Conservation (phyloP, 1,140 invertebrate genomes). For the Drosophila tropicalis region DNA sequence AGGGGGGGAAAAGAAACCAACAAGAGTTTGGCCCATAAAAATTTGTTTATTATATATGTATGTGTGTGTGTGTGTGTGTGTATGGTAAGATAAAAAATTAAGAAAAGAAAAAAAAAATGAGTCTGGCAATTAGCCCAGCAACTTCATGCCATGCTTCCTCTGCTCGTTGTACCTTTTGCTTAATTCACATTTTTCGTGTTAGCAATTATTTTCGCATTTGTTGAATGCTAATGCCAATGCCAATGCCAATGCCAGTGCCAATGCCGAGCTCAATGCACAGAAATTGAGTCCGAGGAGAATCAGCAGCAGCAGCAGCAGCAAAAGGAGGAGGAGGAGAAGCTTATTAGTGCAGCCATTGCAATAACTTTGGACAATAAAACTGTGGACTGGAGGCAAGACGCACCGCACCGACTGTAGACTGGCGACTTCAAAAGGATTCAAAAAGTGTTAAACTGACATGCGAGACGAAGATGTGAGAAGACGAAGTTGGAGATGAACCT, state of each 20-base stretch:
- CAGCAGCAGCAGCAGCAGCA: background rate
- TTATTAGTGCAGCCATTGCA: conserved; percentile 77
- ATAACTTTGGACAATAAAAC: conserved; percentile 78
- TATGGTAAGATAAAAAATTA: background rate
- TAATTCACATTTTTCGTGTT: conserved; percentile 51
- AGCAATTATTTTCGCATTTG: conserved; percentile 81
- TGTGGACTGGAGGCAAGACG: conserved; percentile 20
- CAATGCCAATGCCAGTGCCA: background rate
- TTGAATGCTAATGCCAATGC: conserved; percentile 71
- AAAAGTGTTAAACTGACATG: conserved; percentile 80
- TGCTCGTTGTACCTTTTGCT: conserved; percentile 1
- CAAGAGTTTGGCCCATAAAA: conserved; percentile 36
- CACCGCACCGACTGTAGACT: conserved; percentile 1
- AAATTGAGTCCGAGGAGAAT: conserved; percentile 9
- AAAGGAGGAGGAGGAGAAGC: conserved; percentile 49
- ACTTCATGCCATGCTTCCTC: background rate
- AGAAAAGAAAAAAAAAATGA: conserved; percentile 47
- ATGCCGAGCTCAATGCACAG: background rate
- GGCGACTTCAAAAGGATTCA: conserved; percentile 71
- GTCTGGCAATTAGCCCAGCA: conserved; percentile 60
- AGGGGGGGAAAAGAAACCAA: conserved; percentile 39
- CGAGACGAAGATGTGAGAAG: conserved; percentile 43
- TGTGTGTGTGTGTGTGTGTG: conserved; percentile 16
- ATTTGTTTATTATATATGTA: conserved; percentile 48
- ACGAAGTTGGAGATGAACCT: background rate